These are phyloP conservation scores for Spodoptera littoralis DNA, from an alignment of 2,888 invertebrate genomes.

Conservation along the genomic window DNA sequence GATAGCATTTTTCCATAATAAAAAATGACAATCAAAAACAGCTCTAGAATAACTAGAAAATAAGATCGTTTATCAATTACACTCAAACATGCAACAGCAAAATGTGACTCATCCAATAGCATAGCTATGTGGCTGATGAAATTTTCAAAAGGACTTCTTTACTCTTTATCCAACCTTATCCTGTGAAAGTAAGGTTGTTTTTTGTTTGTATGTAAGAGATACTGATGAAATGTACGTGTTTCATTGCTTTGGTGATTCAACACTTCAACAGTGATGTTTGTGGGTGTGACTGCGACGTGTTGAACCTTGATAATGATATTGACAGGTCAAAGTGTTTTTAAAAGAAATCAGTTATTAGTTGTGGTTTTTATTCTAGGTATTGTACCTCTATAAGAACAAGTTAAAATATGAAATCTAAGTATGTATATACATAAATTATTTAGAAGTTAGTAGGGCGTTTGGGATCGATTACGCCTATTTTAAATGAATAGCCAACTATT, in stretches of 20 bases:
- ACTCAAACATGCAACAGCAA: conserved; percentile 6
- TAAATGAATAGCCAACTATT: no score
- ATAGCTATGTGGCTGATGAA: conserved; percentile 34
- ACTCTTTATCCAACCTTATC: background rate
- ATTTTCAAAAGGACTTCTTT: conserved; percentile 12
- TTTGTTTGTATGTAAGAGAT: conserved; percentile 8
- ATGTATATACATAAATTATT: no score
- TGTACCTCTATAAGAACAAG: background rate
- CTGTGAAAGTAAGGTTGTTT: background rate
- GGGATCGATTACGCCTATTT: no score
- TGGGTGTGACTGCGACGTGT: conserved; percentile 41
- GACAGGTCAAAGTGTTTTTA: conserved; percentile 1
- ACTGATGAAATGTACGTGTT: conserved; percentile 56
- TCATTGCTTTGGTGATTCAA: conserved; percentile 56
- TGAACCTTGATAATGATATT: conserved; percentile 7
- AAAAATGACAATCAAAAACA: no score
- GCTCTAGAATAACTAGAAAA: no score
- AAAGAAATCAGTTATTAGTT: background rate
- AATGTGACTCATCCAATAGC: conserved; percentile 30
- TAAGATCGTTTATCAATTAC: background rate
- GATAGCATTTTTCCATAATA: no score
- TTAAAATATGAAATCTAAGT: background rate
- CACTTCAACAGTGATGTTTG: conserved; percentile 47
- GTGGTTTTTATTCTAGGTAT: conserved; percentile 1
- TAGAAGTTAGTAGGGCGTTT: no score